These are phyloP conservation scores for Orthonychiurus folsomi DNA, from an alignment of 2,888 invertebrate species.

Conservation along the genomic window DNA sequence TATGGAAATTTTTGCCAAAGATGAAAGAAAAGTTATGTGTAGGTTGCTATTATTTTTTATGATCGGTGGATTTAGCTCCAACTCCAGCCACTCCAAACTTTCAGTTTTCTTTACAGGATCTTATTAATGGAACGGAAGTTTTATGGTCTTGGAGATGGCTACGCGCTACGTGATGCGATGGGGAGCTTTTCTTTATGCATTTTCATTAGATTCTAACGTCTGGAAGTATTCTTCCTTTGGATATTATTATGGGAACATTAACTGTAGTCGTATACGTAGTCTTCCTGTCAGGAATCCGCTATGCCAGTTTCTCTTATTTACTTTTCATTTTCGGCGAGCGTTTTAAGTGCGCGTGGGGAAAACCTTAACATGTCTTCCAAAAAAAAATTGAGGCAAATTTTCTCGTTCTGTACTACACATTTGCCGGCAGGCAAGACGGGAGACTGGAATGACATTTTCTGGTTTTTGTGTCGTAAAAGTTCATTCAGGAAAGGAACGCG, in stretches of 20 bases:
- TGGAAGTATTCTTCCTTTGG: background rate
- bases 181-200: background rate
- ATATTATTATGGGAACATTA: background rate
- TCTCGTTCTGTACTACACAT: too few relatives aligned
- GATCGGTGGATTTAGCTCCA: background rate
- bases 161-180: background rate
- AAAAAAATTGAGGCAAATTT: too few relatives aligned
- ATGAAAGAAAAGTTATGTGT: background rate
- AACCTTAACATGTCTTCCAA: too few relatives aligned
- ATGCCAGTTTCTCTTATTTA: background rate
- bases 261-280: background rate
- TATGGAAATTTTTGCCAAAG: background rate
- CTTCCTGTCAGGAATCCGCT: background rate
- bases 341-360: background rate
- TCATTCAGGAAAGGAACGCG: background rate
- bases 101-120: background rate
- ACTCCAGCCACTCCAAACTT: background rate
- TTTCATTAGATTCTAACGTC: background rate
- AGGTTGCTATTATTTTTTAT: background rate
- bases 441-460: too few relatives aligned
- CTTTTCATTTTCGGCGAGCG: background rate
- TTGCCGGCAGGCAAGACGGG: too few relatives aligned
- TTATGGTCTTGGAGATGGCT: background rate
- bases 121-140: conserved; percentile 1
- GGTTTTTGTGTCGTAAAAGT: conserved; percentile 1